Evolutionary conservation across 2,797 vertebrate genomes (phyloP).

Genomic region (Coranthus polyacanthus): DNA sequence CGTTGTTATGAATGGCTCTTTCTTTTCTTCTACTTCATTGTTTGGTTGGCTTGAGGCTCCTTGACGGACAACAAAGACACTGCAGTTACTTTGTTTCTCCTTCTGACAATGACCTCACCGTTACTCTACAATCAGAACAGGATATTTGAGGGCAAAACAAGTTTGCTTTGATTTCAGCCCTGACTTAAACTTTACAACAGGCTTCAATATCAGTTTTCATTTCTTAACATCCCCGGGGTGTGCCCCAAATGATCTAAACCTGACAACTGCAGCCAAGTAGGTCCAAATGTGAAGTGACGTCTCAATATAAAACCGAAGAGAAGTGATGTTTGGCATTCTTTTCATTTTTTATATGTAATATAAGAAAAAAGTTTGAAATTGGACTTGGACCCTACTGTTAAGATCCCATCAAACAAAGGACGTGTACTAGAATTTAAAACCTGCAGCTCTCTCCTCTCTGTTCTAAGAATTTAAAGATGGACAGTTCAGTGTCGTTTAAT

Average conservation of each 20-base stretch:
- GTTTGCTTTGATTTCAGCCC: slow-evolving; percentile 68
- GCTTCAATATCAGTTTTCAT: slow-evolving; percentile 34
- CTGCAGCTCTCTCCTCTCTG: background rate
- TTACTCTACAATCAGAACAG: slow-evolving; percentile 62
- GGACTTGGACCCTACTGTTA: slow-evolving; percentile 9
- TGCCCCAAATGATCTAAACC: slow-evolving; percentile 41
- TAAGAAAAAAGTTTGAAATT: slow-evolving; percentile 37
- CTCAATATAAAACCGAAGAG: slow-evolving; percentile 24
- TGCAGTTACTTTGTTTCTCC: slow-evolving; percentile 49
- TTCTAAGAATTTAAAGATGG: too few species aligned
- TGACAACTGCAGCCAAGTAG: slow-evolving; percentile 25
- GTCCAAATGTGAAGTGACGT: slow-evolving; percentile 41
- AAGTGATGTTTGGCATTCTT: slow-evolving; percentile 52
- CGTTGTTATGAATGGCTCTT: slow-evolving; percentile 73
- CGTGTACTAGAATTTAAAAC: too few species aligned
- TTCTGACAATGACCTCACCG: slow-evolving; percentile 64
- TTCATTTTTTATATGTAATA: slow-evolving; percentile 46
- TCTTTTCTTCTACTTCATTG: slow-evolving; percentile 49
- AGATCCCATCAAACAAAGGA: slow-evolving; percentile 13
- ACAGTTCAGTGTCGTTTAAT: too few species aligned
- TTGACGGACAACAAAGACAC: slow-evolving; percentile 55
- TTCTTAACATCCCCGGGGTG: slow-evolving; percentile 25
- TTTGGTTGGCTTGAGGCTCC: slow-evolving; percentile 65
- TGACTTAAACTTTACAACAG: slow-evolving; percentile 38
- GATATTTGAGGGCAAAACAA: slow-evolving; percentile 69